Evolutionary conservation across 1,140 invertebrate species (phyloP).

Genomic region (Sinella curviseta): DNA sequence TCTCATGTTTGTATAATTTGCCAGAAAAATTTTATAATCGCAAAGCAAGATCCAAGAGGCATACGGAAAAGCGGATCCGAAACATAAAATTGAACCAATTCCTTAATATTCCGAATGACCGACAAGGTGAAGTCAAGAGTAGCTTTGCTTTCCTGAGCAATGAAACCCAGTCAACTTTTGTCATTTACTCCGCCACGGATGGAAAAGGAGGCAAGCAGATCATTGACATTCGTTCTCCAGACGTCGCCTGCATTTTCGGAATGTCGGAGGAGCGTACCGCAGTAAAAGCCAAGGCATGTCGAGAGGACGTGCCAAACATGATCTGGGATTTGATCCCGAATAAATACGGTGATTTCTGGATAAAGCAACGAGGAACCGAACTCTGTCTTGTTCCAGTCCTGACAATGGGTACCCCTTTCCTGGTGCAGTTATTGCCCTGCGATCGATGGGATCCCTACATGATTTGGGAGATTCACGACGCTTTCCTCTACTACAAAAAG

Average conservation of each 20-base stretch:
- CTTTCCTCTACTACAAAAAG: background rate
- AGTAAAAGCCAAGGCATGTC: slow-evolving; percentile 9
- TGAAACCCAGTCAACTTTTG: background rate
- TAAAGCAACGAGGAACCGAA: background rate
- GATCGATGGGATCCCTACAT: background rate
- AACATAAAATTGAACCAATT: slow-evolving; percentile 10
- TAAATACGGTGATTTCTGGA: background rate
- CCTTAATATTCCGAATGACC: background rate
- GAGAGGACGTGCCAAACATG: slow-evolving; percentile 14
- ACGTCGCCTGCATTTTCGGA: background rate
- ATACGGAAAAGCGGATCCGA: background rate
- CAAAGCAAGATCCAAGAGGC: background rate
- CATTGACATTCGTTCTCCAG: background rate
- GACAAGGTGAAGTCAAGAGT: background rate
- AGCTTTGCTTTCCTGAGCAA: background rate
- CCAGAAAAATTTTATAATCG: background rate
- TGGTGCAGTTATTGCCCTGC: background rate
- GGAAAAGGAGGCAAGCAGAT: background rate
- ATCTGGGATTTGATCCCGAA: slow-evolving; percentile 4
- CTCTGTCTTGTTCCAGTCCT: background rate
- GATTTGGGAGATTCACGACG: slow-evolving; percentile 12
- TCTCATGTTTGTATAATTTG: background rate
- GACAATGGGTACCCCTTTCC: background rate
- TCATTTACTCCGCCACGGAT: background rate
- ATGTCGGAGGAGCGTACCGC: background rate